Conservation (phyloP, 2,113 vertebrate species). For the Zapus hudsonius region DNA sequence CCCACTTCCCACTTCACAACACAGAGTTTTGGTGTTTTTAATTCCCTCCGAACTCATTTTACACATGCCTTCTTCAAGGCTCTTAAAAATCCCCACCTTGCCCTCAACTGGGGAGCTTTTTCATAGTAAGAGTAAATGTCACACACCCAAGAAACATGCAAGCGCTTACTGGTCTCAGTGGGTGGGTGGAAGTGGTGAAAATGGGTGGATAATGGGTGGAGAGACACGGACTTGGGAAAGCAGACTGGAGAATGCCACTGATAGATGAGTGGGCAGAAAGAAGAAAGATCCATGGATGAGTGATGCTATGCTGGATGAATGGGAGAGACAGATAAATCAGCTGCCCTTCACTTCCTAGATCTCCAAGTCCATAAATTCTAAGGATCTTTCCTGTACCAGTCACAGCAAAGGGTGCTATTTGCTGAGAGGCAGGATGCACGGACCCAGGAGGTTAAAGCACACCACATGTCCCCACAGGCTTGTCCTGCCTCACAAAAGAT, state of each 20-base stretch:
- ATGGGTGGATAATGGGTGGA: not conserved
- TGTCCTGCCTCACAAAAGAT: not conserved
- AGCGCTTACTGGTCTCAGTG: not conserved
- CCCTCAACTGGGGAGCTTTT: not conserved
- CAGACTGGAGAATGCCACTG: not conserved
- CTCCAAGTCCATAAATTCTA: slow-evolving; percentile 19
- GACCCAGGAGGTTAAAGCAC: not conserved
- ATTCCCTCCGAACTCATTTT: not conserved
- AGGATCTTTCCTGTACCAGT: not conserved
- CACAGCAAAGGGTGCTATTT: too few species aligned
- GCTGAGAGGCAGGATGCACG: too few species aligned
- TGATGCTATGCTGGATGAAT: not conserved
- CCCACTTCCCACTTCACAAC: not conserved
- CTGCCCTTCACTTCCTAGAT: not conserved
- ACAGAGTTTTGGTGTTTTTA: not conserved
- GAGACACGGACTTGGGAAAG: not conserved
- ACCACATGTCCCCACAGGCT: not conserved
- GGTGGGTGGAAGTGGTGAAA: not conserved
- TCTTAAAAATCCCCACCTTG: not conserved
- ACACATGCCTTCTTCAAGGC: not conserved
- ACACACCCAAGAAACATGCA: not conserved
- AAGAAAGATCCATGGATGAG: not conserved
- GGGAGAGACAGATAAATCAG: not conserved
- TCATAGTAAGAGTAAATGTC: not conserved
- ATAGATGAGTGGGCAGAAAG: not conserved